Conservation (phyloP, 2,113 vertebrate species). For the Oreotrochilus melanogaster region DNA sequence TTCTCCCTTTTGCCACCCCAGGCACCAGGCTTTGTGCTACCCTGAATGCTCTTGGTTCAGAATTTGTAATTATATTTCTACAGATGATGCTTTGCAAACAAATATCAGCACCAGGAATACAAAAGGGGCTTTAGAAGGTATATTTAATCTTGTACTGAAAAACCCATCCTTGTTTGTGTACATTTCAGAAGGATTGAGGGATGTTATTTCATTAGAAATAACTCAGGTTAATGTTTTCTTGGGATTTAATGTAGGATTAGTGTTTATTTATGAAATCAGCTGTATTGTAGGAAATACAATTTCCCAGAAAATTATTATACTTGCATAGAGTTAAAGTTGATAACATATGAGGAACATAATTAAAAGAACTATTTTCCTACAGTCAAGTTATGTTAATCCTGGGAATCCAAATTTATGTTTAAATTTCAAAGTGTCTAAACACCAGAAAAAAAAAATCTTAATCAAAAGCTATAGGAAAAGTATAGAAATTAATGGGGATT, state of each 20-base stretch:
- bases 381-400: not conserved
- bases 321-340: not conserved
- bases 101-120: not conserved
- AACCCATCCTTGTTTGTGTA: not conserved
- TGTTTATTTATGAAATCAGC: not conserved
- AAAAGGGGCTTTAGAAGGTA: not conserved
- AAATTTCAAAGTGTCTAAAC: not conserved
- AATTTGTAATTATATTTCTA: not conserved
- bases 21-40: not conserved
- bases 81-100: not conserved
- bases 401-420: not conserved
- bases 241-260: not conserved
- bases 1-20: not conserved
- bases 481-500: fast-evolving
- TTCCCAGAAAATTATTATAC: not conserved
- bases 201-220: not conserved
- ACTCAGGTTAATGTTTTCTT: not conserved
- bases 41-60: not conserved
- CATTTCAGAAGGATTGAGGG: not conserved
- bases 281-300: not conserved
- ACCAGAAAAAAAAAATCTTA: not conserved
- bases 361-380: not conserved
- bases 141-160: not conserved
- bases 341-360: not conserved
- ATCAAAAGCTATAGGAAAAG: not conserved